Percentiles rank a stretch among this genome's conserved stretches.
Conservation (phyloP, 1,140 invertebrate genomes). For the Micrasema minimum region DNA sequence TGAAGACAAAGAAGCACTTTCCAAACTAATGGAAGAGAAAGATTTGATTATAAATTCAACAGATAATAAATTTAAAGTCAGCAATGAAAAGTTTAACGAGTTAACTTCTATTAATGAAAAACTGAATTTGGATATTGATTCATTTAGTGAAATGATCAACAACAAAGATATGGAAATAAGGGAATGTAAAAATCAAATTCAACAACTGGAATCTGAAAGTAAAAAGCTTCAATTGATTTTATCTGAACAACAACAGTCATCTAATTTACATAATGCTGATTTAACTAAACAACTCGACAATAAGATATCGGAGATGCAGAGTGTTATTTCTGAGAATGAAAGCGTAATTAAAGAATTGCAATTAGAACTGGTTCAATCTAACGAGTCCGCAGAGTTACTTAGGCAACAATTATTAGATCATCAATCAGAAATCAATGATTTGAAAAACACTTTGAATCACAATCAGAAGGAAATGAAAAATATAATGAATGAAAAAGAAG, state of each 20-base stretch:
- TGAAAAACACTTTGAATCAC: constrained; percentile 44
- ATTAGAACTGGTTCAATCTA: constrained; percentile 58
- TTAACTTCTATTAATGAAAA: constrained; percentile 22
- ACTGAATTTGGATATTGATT: constrained; percentile 13
- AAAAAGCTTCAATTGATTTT: constrained; percentile 64
- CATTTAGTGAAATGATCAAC: constrained; percentile 55
- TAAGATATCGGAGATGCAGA: constrained; percentile 57
- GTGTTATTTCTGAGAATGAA: constrained; percentile 60
- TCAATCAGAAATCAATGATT: constrained; percentile 39
- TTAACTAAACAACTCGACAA: constrained; percentile 62
- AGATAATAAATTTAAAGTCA: constrained; percentile 21
- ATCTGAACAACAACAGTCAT: constrained; percentile 62
- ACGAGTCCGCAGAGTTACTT: constrained; percentile 25
- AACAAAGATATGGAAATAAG: constrained; percentile 64
- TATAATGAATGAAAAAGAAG: constrained; percentile 51
- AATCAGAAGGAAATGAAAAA: constrained; percentile 53
- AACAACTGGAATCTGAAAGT: constrained; percentile 64
- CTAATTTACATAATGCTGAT: constrained; percentile 61
- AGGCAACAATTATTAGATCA: constrained; percentile 20
- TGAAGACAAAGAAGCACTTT: constrained; percentile 7
- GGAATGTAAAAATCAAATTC: constrained; percentile 65
- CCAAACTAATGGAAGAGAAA: constrained; percentile 44
- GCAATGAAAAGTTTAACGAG: constrained; percentile 21
- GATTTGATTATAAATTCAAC: constrained; percentile 55
- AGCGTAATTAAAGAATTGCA: constrained; percentile 60